Evolutionary conservation across 2,797 vertebrate genomes (phyloP).

Genomic region (Choloepus didactylus): DNA sequence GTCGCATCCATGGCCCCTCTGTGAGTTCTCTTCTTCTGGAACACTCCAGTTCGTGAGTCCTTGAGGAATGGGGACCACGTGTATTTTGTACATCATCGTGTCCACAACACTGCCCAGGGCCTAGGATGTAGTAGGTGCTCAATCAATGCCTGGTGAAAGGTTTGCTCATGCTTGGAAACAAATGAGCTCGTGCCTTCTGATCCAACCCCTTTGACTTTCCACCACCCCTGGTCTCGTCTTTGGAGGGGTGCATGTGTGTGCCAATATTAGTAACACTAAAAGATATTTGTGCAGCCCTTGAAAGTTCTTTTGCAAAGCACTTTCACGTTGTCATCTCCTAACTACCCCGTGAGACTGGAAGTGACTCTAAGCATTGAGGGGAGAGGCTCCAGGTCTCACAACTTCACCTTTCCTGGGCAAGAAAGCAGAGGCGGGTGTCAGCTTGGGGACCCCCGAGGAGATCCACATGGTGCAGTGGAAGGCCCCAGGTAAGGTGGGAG

Average conservation of each 20-base stretch:
- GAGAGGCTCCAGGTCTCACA: neutral
- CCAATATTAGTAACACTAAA: fast-evolving
- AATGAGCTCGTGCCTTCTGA: constrained; percentile 67
- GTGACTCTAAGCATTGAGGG: neutral
- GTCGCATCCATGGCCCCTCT: neutral
- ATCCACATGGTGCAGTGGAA: fast-evolving
- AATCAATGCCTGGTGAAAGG: constrained; percentile 76
- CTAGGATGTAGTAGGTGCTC: neutral
- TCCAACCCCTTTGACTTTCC: neutral
- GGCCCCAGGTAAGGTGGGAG: too few species aligned
- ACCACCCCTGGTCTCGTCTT: neutral
- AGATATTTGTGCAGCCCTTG: fast-evolving
- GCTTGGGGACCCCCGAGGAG: fast-evolving
- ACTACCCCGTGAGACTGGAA: neutral
- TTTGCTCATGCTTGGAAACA: constrained; percentile 83
- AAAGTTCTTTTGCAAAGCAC: fast-evolving
- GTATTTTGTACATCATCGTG: fast-evolving
- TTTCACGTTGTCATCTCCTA: neutral
- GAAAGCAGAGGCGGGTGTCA: neutral
- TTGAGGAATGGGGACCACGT: neutral
- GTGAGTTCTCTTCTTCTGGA: neutral
- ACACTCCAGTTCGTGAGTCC: neutral
- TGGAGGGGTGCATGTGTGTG: neutral
- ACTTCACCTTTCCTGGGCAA: neutral
- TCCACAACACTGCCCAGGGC: neutral